Base-by-base conservation (phyloP, 2,797 vertebrate species). In the Xerus rutilus region DNA sequence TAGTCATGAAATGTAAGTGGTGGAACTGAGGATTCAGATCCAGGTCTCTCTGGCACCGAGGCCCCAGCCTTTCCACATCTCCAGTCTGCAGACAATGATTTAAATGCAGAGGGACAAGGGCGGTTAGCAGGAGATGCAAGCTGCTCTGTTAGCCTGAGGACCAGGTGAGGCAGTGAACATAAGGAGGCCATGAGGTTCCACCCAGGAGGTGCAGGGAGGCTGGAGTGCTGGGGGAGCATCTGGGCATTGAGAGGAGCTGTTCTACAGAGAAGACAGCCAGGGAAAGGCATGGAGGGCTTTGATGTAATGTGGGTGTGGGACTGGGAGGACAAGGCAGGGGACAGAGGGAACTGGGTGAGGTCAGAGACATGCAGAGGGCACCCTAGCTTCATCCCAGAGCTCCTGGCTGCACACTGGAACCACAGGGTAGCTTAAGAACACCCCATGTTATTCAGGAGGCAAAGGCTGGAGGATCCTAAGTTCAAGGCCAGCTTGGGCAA, bases 291-390 rank as follows among this genome's bases (percentile, higher is more conserved):
- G 0, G 35, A 8, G 83, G 70, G 28, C 15, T 1, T 11, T 32
- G 30, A 21, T 0, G 4, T 13, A 49, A 79, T 8, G 14, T 35
- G n/a, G 67, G 43, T 0, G 0, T 47, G 20, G 0, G 17, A 0
- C 15, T 8, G 12, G 74, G 7, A 25, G 18, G n/a, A 3, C 7
- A 15, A 5, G 30, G 32, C 15, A 0, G 9, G 20, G 39, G 32
- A 43, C 14, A 73, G 49, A 49, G 1, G 65, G 35, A 39, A 28
- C 47, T 15, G 28, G 54, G 54, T 62, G 7, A 0, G 15, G 70
- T 18, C 45, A 28, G 76, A 45, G 45, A 21, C 1, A 1, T 3
- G 28, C 11, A 0, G 2, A 23, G 21, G 57, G 45, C 30, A 8
- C 32, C 32, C 8, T 64, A 78, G 21, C 13, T 39, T 52, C 35